Base-by-base conservation (phyloP, 2,797 vertebrate species). In the Basileuterus tristriatus region DNA sequence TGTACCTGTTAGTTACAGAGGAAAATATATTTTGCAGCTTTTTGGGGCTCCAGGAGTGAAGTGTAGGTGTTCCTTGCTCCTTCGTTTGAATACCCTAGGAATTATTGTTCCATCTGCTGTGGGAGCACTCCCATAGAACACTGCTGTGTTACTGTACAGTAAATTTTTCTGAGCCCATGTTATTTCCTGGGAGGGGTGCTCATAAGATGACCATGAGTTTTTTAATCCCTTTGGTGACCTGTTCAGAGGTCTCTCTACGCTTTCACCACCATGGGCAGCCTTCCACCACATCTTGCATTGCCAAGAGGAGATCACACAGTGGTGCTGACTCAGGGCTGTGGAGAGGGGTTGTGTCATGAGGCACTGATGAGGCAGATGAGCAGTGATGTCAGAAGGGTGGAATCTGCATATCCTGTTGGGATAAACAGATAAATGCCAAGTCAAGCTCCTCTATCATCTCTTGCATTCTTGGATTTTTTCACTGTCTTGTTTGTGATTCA, bases 341-440 rank as follows among this genome's bases (percentile, higher is more conserved):
- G 59, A 81, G 55, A 52, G 7, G 11, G 36, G 8, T 62, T 93
- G 87, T 85, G 52, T 50, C 67, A 81, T 18, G 55, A 90, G 50
- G 70, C 55, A 52, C 76, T 36, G 79, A 69, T 92, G 82, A 83
- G 72, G 52, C 0, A 76, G 72, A 83, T 79, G 72, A 94, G 71
- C 68, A 37, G 55, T 89, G 93, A 92, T 88, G 83, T 67, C 87
- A 90, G 13, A 34, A 89, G 77, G 59, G 44, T 6, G 87, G 91
- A 90, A 95, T 95, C 67, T 86, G 46, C 72, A 65, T 82, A 90
- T 81, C 55, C 88, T 90, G 70, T 75, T 93, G 93, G 72, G 79
- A 91, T 82, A 92, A 91, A 80, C 9, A 49, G 41, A 41, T 27
- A 34, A 90, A 91, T 4, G 11, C 74, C 67, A 82, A 89, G 77